Conservation (phyloP, 2,888 invertebrate genomes). For the Phorcus lineatus region DNA sequence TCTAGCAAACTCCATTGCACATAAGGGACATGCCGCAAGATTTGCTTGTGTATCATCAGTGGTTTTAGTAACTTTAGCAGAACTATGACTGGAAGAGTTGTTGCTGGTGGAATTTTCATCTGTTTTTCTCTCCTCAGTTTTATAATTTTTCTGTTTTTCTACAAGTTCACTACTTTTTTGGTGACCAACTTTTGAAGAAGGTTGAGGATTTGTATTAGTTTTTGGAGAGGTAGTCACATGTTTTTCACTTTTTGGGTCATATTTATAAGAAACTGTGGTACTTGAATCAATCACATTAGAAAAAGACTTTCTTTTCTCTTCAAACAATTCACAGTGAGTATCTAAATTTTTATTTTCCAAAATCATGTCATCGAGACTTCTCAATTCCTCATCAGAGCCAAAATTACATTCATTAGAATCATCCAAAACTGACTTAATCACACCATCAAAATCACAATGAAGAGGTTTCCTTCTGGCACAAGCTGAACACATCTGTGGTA, state of each 20-base stretch:
- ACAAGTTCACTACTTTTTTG: background rate
- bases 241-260: too few relatives aligned
- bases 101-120: background rate
- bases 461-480: background rate
- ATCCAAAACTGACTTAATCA: background rate
- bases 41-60: background rate
- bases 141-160: background rate
- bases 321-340: too few relatives aligned
- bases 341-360: too few relatives aligned
- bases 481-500: background rate
- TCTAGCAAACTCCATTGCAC: constrained; percentile 30
- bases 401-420: background rate
- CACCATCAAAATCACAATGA: background rate
- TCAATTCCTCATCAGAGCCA: too few relatives aligned
- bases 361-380: too few relatives aligned
- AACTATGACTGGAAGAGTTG: too few relatives aligned
- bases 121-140: background rate
- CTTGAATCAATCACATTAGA: too few relatives aligned
- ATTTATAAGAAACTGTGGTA: too few relatives aligned
- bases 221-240: too few relatives aligned
- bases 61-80: background rate
- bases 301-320: too few relatives aligned
- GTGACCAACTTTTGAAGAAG: background rate
- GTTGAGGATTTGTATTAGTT: too few relatives aligned
- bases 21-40: constrained; percentile 37